A percentile compares a stretch with the other conserved stretches of the same genome.
phyloP scores from a whole-genome alignment of 92 coral and sea anemone genomes.

The Palythoa heliodiscus region DNA sequence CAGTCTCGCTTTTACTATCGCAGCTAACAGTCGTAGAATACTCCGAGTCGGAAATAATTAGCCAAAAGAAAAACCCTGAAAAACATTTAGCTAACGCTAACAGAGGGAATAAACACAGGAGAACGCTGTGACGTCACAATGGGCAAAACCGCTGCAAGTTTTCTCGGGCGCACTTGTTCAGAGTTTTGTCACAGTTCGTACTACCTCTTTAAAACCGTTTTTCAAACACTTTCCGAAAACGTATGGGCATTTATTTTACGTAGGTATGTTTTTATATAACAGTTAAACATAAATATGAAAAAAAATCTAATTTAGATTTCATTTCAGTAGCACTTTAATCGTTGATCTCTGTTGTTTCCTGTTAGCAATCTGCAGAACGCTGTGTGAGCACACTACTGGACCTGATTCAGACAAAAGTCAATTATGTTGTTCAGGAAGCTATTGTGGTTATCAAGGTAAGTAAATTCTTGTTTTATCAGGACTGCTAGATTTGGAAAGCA shows the following conservation, averaged over 20 bases:
- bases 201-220: neutral
- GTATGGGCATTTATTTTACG: neutral
- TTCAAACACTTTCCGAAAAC: constrained; percentile 5
- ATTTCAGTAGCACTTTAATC: neutral
- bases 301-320: neutral
- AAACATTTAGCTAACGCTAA: neutral
- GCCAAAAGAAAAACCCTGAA: neutral
- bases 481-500: no score
- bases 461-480: no score
- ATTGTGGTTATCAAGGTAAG: constrained; percentile 98
- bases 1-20: neutral
- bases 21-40: neutral
- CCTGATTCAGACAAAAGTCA: constrained; percentile 96
- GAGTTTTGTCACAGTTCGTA: constrained; percentile 15
- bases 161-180: constrained; percentile 19
- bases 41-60: neutral
- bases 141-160: neutral
- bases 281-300: neutral
- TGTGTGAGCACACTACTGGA: constrained; percentile 98
- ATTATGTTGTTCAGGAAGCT: constrained; percentile 99
- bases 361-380: constrained; percentile 94
- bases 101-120: neutral
- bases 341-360: neutral
- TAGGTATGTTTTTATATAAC: neutral
- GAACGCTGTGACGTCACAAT: neutral